Conservation (phyloP, 2,113 vertebrate genomes). For the Ameiurus melas region DNA sequence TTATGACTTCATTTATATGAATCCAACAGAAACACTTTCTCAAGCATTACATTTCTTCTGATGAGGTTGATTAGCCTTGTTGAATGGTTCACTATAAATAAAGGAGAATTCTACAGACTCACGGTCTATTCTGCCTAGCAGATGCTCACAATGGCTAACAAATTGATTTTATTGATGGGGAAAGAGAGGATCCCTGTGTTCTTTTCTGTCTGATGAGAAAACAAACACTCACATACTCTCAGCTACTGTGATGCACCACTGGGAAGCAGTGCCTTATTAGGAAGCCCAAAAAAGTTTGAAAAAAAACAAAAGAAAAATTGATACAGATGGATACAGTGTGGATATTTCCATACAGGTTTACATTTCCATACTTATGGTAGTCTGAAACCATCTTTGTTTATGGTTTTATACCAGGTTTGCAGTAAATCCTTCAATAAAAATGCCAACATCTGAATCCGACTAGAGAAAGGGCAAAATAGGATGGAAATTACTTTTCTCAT, state of each 20-base stretch:
- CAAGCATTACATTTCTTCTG: background rate
- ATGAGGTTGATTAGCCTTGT: background rate
- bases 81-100: background rate
- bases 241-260: background rate
- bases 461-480: background rate
- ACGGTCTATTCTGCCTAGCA: background rate
- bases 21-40: background rate
- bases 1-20: background rate
- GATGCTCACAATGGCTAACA: background rate
- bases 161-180: background rate
- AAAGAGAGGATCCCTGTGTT: background rate
- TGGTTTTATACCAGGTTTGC: background rate
- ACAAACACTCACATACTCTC: background rate
- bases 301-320: background rate
- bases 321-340: background rate
- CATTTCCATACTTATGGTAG: background rate
- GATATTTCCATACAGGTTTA: background rate
- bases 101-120: background rate
- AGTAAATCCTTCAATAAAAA: background rate
- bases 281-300: background rate
- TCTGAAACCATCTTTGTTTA: background rate
- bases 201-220: background rate
- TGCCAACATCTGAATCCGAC: background rate
- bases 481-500: slow-evolving; percentile 3
- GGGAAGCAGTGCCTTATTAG: background rate